A percentile compares a stretch with the other conserved stretches of the same genome.
phyloP scores from a whole-genome alignment of 92 coral and sea anemone species.

The Palythoa grandis region DNA sequence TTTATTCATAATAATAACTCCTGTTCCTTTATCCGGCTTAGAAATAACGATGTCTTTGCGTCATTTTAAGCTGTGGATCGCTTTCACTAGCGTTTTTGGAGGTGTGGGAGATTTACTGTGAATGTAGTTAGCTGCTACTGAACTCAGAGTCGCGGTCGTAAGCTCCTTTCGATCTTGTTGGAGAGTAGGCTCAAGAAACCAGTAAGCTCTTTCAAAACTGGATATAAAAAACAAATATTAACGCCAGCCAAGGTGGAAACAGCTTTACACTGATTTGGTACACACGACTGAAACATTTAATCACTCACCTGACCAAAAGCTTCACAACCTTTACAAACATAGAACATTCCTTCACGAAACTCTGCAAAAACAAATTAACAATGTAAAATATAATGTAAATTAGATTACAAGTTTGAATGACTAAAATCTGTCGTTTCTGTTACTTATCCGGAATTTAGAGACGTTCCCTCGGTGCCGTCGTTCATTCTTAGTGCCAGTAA shows the following conservation, averaged over 20 bases:
- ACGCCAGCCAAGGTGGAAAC: no score
- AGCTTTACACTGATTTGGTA: no score
- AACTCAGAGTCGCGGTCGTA: neutral
- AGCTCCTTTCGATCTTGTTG: conserved; percentile 2
- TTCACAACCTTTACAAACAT: conserved; percentile 31
- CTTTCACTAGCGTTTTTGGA: neutral
- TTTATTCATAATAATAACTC: neutral
- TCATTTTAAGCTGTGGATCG: neutral
- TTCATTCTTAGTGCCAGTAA: no score
- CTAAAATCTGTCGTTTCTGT: no score
- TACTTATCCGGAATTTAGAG: no score
- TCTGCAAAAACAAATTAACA: neutral
- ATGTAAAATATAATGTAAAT: neutral
- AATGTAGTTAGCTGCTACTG: neutral
- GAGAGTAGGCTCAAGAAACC: neutral
- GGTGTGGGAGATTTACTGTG: neutral
- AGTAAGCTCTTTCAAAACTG: conserved; percentile 10
- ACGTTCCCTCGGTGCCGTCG: no score
- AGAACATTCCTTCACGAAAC: conserved; percentile 11
- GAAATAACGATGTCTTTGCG: neutral
- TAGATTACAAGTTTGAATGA: neutral
- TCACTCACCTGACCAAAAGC: conserved; percentile 33
- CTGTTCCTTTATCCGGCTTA: neutral
- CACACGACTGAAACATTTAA: neutral
- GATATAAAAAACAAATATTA: neutral